phyloP scores from a whole-genome alignment of 2,888 invertebrate genomes.

The Meliscaeva auricollis region DNA sequence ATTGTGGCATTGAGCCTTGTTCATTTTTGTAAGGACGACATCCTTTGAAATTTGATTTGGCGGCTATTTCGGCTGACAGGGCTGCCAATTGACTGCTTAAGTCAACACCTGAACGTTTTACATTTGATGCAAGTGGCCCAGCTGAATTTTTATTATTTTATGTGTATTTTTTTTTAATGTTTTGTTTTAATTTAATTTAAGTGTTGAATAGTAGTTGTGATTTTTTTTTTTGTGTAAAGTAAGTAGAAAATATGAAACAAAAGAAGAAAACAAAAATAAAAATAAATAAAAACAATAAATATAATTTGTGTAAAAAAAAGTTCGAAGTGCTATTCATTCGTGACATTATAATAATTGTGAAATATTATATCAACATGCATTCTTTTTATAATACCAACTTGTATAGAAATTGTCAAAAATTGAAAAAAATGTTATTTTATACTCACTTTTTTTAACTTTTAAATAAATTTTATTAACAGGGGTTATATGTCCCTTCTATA shows the following conservation, averaged over 20 bases:
- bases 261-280: slow-evolving; percentile 29
- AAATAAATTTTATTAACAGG: too few species aligned
- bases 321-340: slow-evolving; percentile 28
- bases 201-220: too few species aligned
- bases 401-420: slow-evolving; percentile 49
- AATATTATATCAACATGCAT: slow-evolving; percentile 14
- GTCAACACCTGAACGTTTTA: slow-evolving; percentile 68
- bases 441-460: neutral
- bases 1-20: slow-evolving; percentile 72
- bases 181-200: too few species aligned
- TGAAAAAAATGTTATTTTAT: neutral
- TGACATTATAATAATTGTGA: slow-evolving; percentile 2
- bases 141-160: slow-evolving; percentile 36
- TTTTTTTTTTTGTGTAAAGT: too few species aligned
- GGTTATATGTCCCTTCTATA: too few species aligned
- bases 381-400: too few species aligned
- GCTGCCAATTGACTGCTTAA: slow-evolving; percentile 77
- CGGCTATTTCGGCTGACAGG: slow-evolving; percentile 76
- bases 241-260: slow-evolving; percentile 39
- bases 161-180: neutral
- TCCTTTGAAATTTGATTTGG: slow-evolving; percentile 78
- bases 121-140: slow-evolving; percentile 66
- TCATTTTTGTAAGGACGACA: slow-evolving; percentile 77
- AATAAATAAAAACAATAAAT: slow-evolving; percentile 29
- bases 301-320: slow-evolving; percentile 12